Evolutionary conservation across 2,113 vertebrate genomes (phyloP).

Genomic region (Rhabdomys dilectus): DNA sequence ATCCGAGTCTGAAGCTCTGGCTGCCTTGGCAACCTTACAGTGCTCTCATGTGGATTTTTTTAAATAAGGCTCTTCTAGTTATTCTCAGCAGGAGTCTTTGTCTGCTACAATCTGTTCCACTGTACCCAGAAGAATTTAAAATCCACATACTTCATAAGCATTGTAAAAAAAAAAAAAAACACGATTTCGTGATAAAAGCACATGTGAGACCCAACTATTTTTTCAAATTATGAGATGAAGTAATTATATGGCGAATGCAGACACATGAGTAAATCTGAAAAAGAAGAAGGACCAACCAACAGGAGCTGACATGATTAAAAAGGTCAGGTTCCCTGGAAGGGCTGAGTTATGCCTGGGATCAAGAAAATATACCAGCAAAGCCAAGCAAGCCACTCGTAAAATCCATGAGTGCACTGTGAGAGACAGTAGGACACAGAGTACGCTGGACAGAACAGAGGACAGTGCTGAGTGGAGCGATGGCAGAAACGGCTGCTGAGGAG

Average conservation of each 20-base stretch:
- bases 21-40: constrained; percentile 66
- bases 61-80: constrained; percentile 65
- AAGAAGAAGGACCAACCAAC: neutral
- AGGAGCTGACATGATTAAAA: neutral
- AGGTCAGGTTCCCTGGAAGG: neutral
- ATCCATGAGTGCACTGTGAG: neutral
- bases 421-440: neutral
- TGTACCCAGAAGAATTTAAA: constrained; percentile 60
- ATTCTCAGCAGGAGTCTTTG: constrained; percentile 64
- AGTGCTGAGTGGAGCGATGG: neutral
- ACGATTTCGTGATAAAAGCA: constrained; percentile 35
- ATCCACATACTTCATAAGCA: constrained; percentile 57
- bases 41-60: constrained; percentile 43
- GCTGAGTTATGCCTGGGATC: neutral
- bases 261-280: neutral
- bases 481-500: neutral
- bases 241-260: neutral
- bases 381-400: neutral
- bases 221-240: constrained; percentile 19
- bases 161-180: constrained; percentile 9
- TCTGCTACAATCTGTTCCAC: constrained; percentile 60
- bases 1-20: constrained; percentile 59
- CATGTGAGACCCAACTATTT: neutral
- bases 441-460: neutral
- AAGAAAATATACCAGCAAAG: neutral